These are phyloP conservation scores for Bacillus rossius DNA, from an alignment of 1,140 invertebrate species.

Conservation along the genomic window DNA sequence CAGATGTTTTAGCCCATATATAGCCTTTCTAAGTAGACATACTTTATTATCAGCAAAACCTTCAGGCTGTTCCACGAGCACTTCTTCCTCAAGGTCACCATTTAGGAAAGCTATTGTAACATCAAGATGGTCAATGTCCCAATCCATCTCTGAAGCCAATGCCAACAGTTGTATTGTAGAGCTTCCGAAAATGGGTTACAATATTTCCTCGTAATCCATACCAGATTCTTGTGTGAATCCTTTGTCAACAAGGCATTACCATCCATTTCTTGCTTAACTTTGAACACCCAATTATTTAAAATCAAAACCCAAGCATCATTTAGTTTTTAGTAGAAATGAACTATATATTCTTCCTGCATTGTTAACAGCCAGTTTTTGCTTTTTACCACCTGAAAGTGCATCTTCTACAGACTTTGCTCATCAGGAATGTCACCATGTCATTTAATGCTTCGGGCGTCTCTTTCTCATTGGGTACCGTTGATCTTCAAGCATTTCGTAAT, in stretches of 20 bases:
- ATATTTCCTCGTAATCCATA: conserved; percentile 39
- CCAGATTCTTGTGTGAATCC: conserved; percentile 37
- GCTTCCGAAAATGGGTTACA: conserved; percentile 25
- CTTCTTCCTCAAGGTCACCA: too few species aligned
- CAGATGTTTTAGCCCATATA: conserved; percentile 19
- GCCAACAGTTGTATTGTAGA: conserved; percentile 27
- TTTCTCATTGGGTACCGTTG: too few species aligned
- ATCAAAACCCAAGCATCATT: too few species aligned
- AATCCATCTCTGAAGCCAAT: conserved; percentile 20
- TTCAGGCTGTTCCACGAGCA: background rate
- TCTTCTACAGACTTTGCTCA: too few species aligned
- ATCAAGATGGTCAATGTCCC: conserved; percentile 26
- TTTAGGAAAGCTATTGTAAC: too few species aligned
- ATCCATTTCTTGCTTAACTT: conserved; percentile 22
- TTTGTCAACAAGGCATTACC: conserved; percentile 36
- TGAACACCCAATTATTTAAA: conserved; percentile 21
- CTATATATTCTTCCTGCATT: too few species aligned
- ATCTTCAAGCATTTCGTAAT: too few species aligned
- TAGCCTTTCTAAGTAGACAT: conserved; percentile 17
- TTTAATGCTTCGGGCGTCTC: too few species aligned
- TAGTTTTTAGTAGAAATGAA: too few species aligned
- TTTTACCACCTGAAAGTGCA: too few species aligned
- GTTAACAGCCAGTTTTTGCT: too few species aligned
- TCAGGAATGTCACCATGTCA: too few species aligned
- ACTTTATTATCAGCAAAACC: conserved; percentile 5